Conservation (phyloP, 1,140 invertebrate genomes). For the Ruditapes philippinarum region DNA sequence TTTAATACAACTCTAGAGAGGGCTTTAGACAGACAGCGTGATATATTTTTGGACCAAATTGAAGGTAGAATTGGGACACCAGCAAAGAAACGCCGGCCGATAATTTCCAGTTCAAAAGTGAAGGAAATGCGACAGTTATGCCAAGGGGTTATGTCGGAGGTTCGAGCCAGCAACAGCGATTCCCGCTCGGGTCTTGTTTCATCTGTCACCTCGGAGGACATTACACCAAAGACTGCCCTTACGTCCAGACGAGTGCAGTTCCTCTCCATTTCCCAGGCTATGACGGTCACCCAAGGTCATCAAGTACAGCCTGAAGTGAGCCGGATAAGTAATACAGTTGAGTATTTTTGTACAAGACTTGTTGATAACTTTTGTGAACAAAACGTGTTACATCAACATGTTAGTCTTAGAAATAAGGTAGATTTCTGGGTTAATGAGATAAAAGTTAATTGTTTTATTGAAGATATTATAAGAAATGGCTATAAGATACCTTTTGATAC, state of each 20-base stretch:
- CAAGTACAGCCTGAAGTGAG: not conserved
- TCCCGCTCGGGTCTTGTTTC: not conserved
- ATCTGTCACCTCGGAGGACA: not conserved
- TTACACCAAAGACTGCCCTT: conserved; percentile 5
- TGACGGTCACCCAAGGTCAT: not conserved
- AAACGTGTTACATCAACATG: not conserved
- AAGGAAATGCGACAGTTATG: not conserved
- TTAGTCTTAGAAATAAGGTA: not conserved
- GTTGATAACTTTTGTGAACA: not conserved
- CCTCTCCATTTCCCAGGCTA: not conserved
- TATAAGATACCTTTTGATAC: not conserved
- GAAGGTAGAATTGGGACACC: no score
- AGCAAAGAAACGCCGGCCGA: no score
- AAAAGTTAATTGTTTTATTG: conserved; percentile 2
- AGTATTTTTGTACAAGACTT: not conserved
- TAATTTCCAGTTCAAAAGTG: no score
- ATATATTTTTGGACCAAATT: no score
- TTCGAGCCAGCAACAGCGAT: not conserved
- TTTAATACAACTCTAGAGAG: no score
- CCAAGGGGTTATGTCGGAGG: not conserved
- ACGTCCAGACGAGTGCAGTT: not conserved
- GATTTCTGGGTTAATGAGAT: not conserved
- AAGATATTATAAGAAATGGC: not conserved
- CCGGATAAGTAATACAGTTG: not conserved
- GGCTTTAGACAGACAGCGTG: no score